Conservation (phyloP, 2,797 vertebrate species). For the Channa striata region DNA sequence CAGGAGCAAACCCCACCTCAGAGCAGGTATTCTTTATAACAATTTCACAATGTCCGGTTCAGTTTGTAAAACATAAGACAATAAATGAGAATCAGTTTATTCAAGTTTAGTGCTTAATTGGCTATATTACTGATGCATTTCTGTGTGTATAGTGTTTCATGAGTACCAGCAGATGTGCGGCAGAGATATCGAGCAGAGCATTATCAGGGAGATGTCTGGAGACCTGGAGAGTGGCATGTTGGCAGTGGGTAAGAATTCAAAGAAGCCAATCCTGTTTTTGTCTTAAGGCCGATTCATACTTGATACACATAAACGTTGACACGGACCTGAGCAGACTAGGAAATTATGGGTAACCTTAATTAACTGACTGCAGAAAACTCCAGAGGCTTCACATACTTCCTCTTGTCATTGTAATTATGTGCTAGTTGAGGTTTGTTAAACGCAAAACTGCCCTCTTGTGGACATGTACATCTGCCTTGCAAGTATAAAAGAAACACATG, state of each 20-base stretch:
- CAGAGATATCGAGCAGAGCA: conserved; percentile 94
- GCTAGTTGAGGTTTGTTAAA: too few relatives aligned
- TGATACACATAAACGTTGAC: too few relatives aligned
- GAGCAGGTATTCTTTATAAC: conserved; percentile 85
- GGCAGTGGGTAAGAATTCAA: conserved; percentile 90
- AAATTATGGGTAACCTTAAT: too few relatives aligned
- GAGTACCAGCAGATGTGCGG: conserved; percentile 97
- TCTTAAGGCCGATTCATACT: too few relatives aligned
- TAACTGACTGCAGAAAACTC: too few relatives aligned
- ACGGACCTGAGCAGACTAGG: too few relatives aligned
- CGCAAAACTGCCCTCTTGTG: too few relatives aligned
- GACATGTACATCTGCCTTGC: too few relatives aligned
- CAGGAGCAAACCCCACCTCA: conserved; percentile 93
- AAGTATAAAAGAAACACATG: too few relatives aligned
- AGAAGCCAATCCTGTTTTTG: conserved; percentile 5
- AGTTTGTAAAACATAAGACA: neutral
- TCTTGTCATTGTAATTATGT: too few relatives aligned
- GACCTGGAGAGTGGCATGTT: conserved; percentile 96
- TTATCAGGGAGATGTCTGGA: conserved; percentile 96
- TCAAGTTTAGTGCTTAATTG: neutral
- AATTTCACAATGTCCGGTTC: neutral
- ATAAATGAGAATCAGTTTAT: neutral
- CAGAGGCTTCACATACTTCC: too few relatives aligned
- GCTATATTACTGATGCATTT: conserved; percentile 6
- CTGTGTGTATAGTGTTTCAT: conserved; percentile 87